These are phyloP conservation scores for Pangasius krempfi DNA, from an alignment of 2,797 vertebrate genomes.

Conservation along the genomic window DNA sequence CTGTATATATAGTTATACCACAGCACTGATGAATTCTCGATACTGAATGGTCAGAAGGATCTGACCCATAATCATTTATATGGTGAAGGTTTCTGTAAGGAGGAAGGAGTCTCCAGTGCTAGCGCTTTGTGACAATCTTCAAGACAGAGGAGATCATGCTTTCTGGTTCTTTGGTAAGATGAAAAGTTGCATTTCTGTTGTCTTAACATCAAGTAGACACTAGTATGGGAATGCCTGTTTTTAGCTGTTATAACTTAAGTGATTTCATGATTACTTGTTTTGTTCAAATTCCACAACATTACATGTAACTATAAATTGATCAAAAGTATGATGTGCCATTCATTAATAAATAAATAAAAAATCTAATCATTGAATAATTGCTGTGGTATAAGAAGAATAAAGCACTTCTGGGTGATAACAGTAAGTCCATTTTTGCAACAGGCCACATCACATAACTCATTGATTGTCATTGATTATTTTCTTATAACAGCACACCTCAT, in stretches of 20 bases:
- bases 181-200: neutral
- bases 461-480: neutral
- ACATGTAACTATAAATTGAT: neutral
- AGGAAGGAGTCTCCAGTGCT: neutral
- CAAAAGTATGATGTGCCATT: neutral
- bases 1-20: neutral
- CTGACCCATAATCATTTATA: neutral
- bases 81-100: neutral
- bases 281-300: neutral
- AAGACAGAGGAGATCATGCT: neutral
- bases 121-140: neutral
- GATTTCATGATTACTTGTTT: neutral
- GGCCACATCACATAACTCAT: neutral
- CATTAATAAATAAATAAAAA: neutral
- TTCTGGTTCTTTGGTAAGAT: neutral
- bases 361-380: neutral
- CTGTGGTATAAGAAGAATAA: neutral
- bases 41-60: neutral
- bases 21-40: neutral
- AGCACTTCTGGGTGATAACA: neutral
- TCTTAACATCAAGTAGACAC: neutral
- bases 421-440: neutral
- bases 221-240: neutral
- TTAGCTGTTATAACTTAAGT: neutral
- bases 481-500: neutral